These are phyloP conservation scores for Cyanoramphus novaezelandiae DNA, from an alignment of 2,113 vertebrate genomes.

Conservation along the genomic window DNA sequence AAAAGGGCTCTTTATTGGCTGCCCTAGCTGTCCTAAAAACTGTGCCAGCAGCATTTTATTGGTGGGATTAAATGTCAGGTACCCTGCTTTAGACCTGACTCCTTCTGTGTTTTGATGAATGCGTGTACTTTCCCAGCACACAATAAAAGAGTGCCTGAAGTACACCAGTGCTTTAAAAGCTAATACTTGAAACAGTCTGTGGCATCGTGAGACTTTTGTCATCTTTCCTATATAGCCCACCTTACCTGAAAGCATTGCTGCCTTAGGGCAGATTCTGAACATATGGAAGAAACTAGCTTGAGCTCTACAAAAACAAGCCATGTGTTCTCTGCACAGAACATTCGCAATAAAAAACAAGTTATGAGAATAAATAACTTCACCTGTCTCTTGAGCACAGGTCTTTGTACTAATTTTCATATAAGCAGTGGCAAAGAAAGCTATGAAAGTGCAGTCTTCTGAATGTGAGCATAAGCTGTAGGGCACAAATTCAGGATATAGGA, in stretches of 20 bases:
- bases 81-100: neutral
- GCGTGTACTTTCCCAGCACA: neutral
- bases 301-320: neutral
- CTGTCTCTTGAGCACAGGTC: neutral
- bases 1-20: neutral
- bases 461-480: neutral
- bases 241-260: neutral
- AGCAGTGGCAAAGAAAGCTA: neutral
- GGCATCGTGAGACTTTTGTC: neutral
- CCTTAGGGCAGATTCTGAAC: neutral
- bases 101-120: slow-evolving; percentile 44
- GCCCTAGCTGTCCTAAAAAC: slow-evolving; percentile 33
- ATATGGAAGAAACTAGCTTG: neutral
- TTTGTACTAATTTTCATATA: neutral
- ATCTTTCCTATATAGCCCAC: neutral
- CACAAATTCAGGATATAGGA: neutral
- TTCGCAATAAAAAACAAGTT: neutral
- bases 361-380: neutral
- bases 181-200: neutral
- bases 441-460: neutral
- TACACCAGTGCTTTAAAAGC: neutral
- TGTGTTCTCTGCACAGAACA: neutral
- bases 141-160: neutral
- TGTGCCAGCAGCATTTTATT: neutral
- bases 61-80: slow-evolving; percentile 8